Conservation (phyloP, 2,113 vertebrate species). For the Pluvianellus socialis region DNA sequence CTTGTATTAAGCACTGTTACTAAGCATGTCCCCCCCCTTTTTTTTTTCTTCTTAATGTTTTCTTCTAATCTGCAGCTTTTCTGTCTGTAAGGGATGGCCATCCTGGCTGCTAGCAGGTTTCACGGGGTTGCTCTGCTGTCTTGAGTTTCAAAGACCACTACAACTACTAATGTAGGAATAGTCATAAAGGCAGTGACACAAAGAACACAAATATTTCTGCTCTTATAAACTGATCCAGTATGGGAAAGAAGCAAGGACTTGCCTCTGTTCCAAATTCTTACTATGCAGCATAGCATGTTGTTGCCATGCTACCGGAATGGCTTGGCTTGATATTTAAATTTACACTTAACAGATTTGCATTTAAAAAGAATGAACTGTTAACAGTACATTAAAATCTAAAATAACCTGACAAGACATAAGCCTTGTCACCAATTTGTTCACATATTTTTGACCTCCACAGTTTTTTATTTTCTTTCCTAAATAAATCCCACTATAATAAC, state of each 20-base stretch:
- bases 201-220: neutral
- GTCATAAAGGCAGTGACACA: neutral
- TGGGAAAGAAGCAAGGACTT: neutral
- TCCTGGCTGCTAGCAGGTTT: neutral
- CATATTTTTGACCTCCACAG: neutral
- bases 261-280: neutral
- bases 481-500: neutral
- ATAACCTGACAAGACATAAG: conserved; percentile 8
- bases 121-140: neutral
- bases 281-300: neutral
- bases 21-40: neutral
- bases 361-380: conserved; percentile 59
- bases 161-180: neutral
- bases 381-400: conserved; percentile 27
- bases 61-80: neutral
- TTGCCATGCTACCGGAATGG: conserved; percentile 28
- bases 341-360: conserved; percentile 58
- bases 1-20: neutral
- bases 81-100: neutral
- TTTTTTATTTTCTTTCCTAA: neutral
- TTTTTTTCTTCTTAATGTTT: neutral
- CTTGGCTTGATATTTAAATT: conserved; percentile 59
- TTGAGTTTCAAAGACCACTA: neutral
- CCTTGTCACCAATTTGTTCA: conserved; percentile 22
- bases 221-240: neutral